A percentile compares a stretch with the other conserved stretches of the same genome.
Conservation (phyloP, 2,797 vertebrate species). For the Hippopotamyrus pictus region DNA sequence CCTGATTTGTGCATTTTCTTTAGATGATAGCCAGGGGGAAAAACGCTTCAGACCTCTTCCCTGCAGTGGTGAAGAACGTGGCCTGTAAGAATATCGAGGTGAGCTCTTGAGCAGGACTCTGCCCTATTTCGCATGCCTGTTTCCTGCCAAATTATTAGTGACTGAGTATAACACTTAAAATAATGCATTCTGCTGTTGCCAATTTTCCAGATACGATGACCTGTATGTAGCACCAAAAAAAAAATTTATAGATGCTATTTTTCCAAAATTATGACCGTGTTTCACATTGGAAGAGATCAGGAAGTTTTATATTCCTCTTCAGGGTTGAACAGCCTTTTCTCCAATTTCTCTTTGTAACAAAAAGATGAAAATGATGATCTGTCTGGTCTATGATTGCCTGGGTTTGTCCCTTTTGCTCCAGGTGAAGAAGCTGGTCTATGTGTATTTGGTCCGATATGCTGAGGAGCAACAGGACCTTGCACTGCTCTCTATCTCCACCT, state of each 20-base stretch:
- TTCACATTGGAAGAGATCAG: not conserved
- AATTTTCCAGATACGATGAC: not conserved
- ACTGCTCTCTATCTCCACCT: conserved; percentile 93
- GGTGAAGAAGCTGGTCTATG: conserved; percentile 97
- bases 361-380: not conserved
- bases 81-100: conserved; percentile 99
- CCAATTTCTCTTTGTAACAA: not conserved
- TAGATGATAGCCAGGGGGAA: conserved; percentile 99
- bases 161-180: not conserved
- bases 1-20: not conserved
- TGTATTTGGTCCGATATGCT: conserved; percentile 91
- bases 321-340: not conserved
- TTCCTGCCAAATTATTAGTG: not conserved
- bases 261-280: not conserved
- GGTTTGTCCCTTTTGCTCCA: conserved; percentile 35
- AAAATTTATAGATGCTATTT: not conserved
- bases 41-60: conserved; percentile 93
- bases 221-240: not conserved
- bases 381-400: not conserved
- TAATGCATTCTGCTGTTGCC: not conserved
- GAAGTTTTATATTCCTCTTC: not conserved
- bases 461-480: conserved; percentile 97
- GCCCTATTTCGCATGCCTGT: not conserved
- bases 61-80: conserved; percentile 95
- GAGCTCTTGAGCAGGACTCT: conserved; percentile 34